Evolutionary conservation across 2,797 vertebrate genomes (phyloP).

Genomic region (Smutsia gigantea): DNA sequence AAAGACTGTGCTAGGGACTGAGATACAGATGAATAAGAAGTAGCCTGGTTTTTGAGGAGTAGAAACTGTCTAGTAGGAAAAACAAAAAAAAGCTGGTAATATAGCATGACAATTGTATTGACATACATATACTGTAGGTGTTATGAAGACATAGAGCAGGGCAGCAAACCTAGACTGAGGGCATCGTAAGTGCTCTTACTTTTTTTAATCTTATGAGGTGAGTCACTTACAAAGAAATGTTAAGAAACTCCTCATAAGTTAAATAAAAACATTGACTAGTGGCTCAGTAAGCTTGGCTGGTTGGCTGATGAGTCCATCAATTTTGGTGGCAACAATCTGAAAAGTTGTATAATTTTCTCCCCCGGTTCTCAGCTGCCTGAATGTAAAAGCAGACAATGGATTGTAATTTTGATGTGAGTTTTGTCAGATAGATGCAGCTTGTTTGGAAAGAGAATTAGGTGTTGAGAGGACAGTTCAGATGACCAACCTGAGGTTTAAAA

Average conservation of each 20-base stretch:
- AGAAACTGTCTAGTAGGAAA: background rate
- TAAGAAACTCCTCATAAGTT: background rate
- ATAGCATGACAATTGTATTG: background rate
- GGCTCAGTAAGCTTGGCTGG: background rate
- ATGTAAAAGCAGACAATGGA: background rate
- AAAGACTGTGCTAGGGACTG: background rate
- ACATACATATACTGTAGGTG: background rate
- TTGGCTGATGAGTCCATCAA: background rate
- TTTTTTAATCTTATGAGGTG: slow-evolving; percentile 18
- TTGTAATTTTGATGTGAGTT: background rate
- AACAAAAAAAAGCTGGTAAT: background rate
- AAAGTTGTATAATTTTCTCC: background rate
- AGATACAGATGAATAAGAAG: background rate
- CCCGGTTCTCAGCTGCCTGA: background rate
- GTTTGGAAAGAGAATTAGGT: background rate
- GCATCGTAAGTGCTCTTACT: background rate
- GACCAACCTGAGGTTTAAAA: background rate
- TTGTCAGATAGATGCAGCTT: background rate
- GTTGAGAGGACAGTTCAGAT: slow-evolving; percentile 11
- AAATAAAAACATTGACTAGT: slow-evolving; percentile 14
- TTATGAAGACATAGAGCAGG: background rate
- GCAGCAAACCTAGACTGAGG: background rate
- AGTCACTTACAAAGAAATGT: slow-evolving; percentile 10
- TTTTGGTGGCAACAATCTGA: background rate
- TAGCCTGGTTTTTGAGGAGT: background rate